Base-by-base conservation (phyloP, 2,797 vertebrate species). In the Xyrichtys novacula region DNA sequence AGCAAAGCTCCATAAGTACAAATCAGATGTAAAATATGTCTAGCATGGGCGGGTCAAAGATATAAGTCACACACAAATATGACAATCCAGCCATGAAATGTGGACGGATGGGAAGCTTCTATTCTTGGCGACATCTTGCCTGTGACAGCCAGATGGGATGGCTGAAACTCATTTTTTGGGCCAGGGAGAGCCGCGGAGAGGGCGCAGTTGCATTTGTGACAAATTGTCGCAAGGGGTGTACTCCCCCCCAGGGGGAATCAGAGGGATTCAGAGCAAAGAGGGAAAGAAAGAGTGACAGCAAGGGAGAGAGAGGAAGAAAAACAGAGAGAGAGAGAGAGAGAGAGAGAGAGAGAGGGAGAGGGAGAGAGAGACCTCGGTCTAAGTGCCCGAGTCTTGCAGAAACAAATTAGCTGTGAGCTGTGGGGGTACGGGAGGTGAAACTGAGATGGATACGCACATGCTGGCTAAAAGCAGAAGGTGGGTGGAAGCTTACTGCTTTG, bases 141-240 rank as follows among this genome's bases (percentile, higher is more conserved):
- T 69, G 49, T 87, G 85, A 92, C 83, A 88, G 89, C 88, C 91
- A 91, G 90, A 91, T 91, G 91, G 86, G 88, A 89, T 70, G 80
- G 77, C 88, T 76, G 78, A 83, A 89, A 82, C 75, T 88, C 78
- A 80, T 80, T 91, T 90, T 90, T 88, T 81, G 78, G 87, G 82
- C 77, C 73, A 86, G 78, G 77, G 77, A 76, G 91, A 86, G 86
- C 88, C 77, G 84, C 52, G 38, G 69, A 81, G 81, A 87, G 78
- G 86, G 74, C 77, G 65, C 80, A 78, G 89, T 88, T 82, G 74
- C 79, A 88, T 87, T 89, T 89, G 85, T 86, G 90, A 91, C 84
- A 91, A 89, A 92, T 93, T 88, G 92, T 83, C 62, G 60, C 74
- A 81, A 86, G 72, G 83, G 78, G 82, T 78, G 78, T 79, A 83